These are phyloP conservation scores for Calosoma granatense DNA, from an alignment of 1,140 invertebrate species.

Conservation along the genomic window DNA sequence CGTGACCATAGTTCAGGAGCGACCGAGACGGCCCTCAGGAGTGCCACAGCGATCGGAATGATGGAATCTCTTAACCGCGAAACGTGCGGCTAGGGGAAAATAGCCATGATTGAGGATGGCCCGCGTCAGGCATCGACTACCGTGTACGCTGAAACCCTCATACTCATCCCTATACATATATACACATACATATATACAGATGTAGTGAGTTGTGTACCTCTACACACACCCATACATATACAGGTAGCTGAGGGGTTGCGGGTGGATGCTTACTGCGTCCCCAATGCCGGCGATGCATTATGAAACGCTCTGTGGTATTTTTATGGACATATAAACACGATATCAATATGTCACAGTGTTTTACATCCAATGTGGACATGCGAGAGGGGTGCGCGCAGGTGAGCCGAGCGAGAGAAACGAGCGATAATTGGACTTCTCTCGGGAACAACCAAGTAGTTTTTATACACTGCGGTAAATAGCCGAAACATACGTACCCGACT, in stretches of 20 bases:
- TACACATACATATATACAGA: conserved; percentile 15
- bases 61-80: conserved; percentile 37
- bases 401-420: not conserved
- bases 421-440: not conserved
- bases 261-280: conserved; percentile 9
- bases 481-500: not conserved
- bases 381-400: not conserved
- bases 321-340: conserved; percentile 34
- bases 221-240: no score
- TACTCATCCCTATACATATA: not conserved
- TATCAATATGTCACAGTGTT: conserved; percentile 28
- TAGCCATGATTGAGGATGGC: conserved; percentile 33
- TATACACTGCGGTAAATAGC: not conserved
- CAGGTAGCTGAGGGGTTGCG: no score
- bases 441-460: not conserved
- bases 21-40: conserved; percentile 32
- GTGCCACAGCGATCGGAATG: conserved; percentile 35
- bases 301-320: conserved; percentile 34
- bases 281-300: conserved; percentile 25
- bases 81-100: conserved; percentile 34
- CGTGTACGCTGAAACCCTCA: not conserved
- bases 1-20: conserved; percentile 31
- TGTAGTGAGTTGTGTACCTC: conserved; percentile 25
- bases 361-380: conserved; percentile 16
- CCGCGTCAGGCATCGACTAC: not conserved